These are phyloP conservation scores for Spea multiplicata DNA, from an alignment of 2,113 vertebrate species.

Conservation along the genomic window DNA sequence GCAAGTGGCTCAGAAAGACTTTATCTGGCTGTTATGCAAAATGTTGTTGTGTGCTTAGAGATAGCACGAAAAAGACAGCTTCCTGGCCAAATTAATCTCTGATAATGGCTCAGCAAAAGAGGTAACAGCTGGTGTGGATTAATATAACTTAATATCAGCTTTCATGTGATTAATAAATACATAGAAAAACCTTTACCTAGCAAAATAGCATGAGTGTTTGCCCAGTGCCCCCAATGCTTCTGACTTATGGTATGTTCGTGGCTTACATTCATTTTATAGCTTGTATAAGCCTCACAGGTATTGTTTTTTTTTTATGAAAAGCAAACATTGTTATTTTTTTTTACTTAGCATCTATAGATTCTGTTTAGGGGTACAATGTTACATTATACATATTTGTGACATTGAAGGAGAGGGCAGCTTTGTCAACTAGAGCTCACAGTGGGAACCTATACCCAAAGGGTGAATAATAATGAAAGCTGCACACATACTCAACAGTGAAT, in stretches of 20 bases:
- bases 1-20: conserved; percentile 42
- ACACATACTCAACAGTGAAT: too few species aligned
- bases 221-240: conserved; percentile 49
- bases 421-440: too few species aligned
- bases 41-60: conserved; percentile 51
- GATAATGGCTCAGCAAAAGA: conserved; percentile 70
- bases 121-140: conserved; percentile 69
- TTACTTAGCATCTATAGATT: too few species aligned
- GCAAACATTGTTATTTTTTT: too few species aligned
- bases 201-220: conserved; percentile 46
- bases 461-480: too few species aligned
- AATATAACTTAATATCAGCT: conserved; percentile 71
- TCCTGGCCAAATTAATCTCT: conserved; percentile 70
- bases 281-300: too few species aligned
- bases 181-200: conserved; percentile 59
- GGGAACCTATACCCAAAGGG: too few species aligned
- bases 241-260: not conserved
- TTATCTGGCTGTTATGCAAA: conserved; percentile 39
- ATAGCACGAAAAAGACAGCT: conserved; percentile 57
- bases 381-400: too few species aligned
- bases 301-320: too few species aligned
- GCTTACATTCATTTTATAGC: too few species aligned
- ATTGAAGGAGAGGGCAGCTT: too few species aligned
- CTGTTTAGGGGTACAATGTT: too few species aligned
- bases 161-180: conserved; percentile 82